These are phyloP conservation scores for Sminthurinus aureus DNA, from an alignment of 2,888 invertebrate genomes.

Conservation along the genomic window DNA sequence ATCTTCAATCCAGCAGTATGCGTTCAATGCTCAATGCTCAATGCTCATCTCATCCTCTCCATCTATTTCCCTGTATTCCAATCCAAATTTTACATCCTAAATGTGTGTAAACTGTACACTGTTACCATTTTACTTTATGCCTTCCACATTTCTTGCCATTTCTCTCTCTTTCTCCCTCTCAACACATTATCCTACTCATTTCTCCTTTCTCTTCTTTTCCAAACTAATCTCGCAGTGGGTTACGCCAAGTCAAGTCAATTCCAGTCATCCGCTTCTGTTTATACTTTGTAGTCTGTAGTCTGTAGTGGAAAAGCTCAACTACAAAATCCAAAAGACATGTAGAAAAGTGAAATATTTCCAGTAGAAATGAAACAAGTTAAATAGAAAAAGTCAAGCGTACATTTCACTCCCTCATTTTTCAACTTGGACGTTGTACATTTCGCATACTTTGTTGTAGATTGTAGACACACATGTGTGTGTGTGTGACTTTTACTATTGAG, in stretches of 20 bases:
- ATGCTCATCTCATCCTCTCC: conserved; percentile 16
- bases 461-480: no score
- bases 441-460: no score
- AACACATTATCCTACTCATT: no score
- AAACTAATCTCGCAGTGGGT: neutral
- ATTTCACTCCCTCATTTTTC: neutral
- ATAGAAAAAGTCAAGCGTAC: neutral
- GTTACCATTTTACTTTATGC: no score
- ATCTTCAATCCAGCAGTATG: neutral
- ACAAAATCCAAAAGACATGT: neutral
- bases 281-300: neutral
- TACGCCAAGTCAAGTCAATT: neutral
- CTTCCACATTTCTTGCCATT: neutral
- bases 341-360: neutral
- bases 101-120: neutral
- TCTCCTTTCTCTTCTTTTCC: neutral
- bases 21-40: no score
- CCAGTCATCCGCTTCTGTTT: neutral
- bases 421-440: no score
- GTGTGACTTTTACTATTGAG: no score
- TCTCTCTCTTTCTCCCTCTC: conserved; percentile 15
- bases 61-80: neutral
- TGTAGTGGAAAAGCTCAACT: no score
- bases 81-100: neutral
- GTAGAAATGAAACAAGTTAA: neutral